Evolutionary conservation across 1,140 invertebrate species (phyloP), one percentile per base, ranked within the genome.

Genomic region (Drosophila jambulina): DNA sequence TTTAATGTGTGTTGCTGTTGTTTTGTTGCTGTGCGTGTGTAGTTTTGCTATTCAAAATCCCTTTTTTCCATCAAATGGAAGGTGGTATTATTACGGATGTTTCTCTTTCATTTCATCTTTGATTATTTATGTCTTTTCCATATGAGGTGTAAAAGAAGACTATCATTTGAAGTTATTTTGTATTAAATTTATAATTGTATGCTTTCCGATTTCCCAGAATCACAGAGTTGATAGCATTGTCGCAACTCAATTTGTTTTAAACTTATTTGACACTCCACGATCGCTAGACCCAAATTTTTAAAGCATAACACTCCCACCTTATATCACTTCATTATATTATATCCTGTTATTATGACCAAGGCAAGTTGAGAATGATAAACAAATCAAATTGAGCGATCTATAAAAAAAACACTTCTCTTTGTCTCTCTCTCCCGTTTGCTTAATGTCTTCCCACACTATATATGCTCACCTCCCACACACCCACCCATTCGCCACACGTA

Each of bases 341-440:
- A 27, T 29, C n/a, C n/a, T 60, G 21, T 27, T 42, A 27, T 25
- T 32, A 2, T 13, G n/a, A 7, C 10, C 17, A 15, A n/a, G 9
- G 19, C 12, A 42, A 56, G 25, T 43, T 49, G 25, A 57, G 15
- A 43, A 43, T 29, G 15, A 36, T n/a, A 21, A 38, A 36, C 27
- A 53, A 56, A 67, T 23, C 15, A 17, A 54, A 25, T 42, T 46
- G 36, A 59, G 51, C 60, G 38, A 61, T 60, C 71, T 67, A 53
- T 72, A 75, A 78, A 83, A 36, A 51, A 54, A 63, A 51, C 59
- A 62, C 38, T 40, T 61, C 34, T 79, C 42, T 72, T 43, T 88
- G 34, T 84, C 38, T 78, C 58, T 85, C 40, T 85, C 71, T 80
- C 79, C 75, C 51, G 62, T 79, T 77, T 87, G 83, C 83, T 87